Percentiles rank a stretch among this genome's conserved stretches.
Evolutionary conservation across 2,797 vertebrate species (phyloP).

Genomic region (Danio aesculapii): DNA sequence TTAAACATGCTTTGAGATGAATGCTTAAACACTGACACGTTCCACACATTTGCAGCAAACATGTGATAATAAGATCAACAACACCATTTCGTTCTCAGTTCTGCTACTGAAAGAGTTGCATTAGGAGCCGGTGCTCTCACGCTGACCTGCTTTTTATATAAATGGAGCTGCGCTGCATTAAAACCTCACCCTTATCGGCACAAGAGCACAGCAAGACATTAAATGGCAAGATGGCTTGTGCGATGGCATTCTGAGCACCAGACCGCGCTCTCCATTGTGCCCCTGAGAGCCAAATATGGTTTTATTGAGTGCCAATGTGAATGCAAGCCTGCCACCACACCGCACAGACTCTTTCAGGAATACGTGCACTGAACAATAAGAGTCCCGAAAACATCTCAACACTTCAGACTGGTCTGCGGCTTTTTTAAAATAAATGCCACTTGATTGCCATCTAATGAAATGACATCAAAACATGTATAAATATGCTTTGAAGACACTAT

Average conservation of each 20-base stretch:
- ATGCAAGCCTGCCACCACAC: not conserved
- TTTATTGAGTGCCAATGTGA: conserved; percentile 2
- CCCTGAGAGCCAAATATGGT: conserved; percentile 4
- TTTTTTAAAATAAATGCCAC: not conserved
- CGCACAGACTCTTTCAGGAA: conserved; percentile 5
- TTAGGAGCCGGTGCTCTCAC: not conserved
- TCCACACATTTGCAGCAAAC: not conserved
- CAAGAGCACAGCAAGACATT: conserved; percentile 14
- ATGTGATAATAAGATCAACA: not conserved
- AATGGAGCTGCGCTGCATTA: not conserved
- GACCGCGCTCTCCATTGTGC: not conserved
- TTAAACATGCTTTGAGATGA: not conserved
- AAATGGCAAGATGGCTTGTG: not conserved
- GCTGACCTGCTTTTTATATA: not conserved
- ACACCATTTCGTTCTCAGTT: not conserved
- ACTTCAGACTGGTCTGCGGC: not conserved
- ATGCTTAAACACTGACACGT: not conserved
- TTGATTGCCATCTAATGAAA: not conserved
- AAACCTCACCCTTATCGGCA: conserved; percentile 2
- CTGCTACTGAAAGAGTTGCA: not conserved
- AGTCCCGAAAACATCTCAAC: not conserved
- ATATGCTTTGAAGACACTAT: not conserved
- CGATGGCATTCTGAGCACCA: not conserved
- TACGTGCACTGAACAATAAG: conserved; percentile 25
- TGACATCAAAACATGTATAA: not conserved